Conservation (phyloP, 2,113 vertebrate genomes). For the Thomomys bottae region DNA sequence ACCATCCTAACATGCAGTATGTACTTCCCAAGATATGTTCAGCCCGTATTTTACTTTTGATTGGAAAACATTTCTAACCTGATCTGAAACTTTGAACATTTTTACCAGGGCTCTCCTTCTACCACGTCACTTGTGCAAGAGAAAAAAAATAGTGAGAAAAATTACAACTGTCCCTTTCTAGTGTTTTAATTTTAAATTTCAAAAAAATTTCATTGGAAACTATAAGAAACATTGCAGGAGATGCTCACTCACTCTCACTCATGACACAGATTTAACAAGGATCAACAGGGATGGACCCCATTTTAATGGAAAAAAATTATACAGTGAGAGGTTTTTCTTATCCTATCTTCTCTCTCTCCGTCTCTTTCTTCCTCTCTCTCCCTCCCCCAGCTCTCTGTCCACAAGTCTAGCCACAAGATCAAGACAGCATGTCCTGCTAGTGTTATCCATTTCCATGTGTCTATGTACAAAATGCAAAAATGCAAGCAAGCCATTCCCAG, state of each 20-base stretch:
- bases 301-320: neutral
- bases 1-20: accelerated
- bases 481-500: neutral
- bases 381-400: neutral
- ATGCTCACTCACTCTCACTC: too few relatives aligned
- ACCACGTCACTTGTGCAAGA: neutral
- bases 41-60: neutral
- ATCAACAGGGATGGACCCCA: neutral
- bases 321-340: neutral
- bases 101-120: neutral
- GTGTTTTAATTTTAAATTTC: neutral
- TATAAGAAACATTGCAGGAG: neutral
- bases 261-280: neutral
- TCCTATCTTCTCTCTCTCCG: accelerated
- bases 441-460: neutral
- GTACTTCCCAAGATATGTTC: neutral
- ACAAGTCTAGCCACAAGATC: neutral
- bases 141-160: neutral
- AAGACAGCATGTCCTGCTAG: too few relatives aligned
- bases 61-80: neutral
- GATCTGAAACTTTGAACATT: neutral
- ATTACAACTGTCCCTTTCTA: neutral
- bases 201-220: slow-evolving; percentile 14
- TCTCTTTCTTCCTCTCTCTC: neutral
- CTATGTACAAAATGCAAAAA: neutral